Conservation (phyloP, 2,113 vertebrate genomes). For the Empidonax alnorum region DNA sequence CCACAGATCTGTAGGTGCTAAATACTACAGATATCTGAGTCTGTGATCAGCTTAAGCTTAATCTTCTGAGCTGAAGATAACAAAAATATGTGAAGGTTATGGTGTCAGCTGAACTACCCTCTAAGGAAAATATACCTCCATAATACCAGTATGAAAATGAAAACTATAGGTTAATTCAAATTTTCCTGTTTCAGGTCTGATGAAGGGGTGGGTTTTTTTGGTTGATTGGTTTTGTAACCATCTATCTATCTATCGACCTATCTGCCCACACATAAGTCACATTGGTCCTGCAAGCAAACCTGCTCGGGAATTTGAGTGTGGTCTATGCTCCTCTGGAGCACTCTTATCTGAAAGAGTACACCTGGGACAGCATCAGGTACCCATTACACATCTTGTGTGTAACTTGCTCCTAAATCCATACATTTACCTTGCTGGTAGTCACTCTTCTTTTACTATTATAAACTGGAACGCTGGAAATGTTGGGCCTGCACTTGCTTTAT, state of each 20-base stretch:
- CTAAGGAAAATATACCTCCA: background rate
- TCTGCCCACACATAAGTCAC: no score
- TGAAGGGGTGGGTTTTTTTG: background rate
- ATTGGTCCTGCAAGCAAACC: background rate
- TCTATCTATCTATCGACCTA: no score
- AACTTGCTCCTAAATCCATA: background rate
- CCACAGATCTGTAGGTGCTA: background rate
- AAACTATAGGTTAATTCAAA: background rate
- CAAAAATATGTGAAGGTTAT: background rate
- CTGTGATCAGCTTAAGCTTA: background rate
- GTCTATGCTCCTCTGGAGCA: background rate
- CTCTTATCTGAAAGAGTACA: background rate
- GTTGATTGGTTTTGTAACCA: background rate
- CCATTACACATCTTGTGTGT: background rate
- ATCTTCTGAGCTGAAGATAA: background rate
- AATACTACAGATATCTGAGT: background rate
- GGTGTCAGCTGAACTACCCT: background rate
- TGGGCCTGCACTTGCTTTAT: background rate
- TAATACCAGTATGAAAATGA: background rate
- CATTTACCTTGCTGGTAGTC: background rate
- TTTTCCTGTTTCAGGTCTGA: background rate
- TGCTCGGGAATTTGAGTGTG: background rate
- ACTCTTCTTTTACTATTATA: background rate
- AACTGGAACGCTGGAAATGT: background rate
- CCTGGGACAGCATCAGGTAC: background rate